Conservation (phyloP, 1,140 invertebrate species). For the Carcinoscorpius rotundicauda region DNA sequence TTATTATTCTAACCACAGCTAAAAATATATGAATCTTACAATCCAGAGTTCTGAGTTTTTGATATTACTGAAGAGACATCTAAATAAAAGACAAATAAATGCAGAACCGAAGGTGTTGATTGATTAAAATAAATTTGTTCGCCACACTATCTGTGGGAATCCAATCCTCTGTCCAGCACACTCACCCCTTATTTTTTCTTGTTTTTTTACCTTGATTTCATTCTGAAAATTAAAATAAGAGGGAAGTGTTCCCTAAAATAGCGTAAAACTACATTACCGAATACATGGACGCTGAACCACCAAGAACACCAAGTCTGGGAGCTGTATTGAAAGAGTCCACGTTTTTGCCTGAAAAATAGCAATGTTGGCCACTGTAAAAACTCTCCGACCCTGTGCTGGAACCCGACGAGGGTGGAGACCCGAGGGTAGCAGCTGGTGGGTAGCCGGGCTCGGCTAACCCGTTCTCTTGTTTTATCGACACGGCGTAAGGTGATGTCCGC, state of each 20-base stretch:
- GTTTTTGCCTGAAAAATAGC: conserved; percentile 1
- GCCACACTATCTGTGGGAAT: neutral
- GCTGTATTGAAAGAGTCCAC: neutral
- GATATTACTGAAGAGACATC: no score
- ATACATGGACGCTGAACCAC: neutral
- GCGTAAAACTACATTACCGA: neutral
- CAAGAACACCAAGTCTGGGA: neutral
- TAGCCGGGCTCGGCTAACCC: neutral
- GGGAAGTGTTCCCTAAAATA: neutral
- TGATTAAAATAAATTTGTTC: neutral
- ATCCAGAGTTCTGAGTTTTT: no score
- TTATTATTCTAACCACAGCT: no score
- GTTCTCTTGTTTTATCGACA: neutral
- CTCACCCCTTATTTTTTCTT: neutral
- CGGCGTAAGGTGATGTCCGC: neutral
- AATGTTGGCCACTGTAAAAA: conserved; percentile 1
- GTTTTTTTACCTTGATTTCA: neutral
- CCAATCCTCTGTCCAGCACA: neutral
- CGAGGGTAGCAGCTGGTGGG: neutral
- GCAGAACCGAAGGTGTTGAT: neutral
- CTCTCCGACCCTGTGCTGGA: conserved; percentile 1
- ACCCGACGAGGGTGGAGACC: neutral
- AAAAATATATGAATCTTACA: no score
- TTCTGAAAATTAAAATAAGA: neutral
- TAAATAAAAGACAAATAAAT: neutral